These are phyloP conservation scores for Echinarachnius parma DNA, from an alignment of 53 echinoderm and acorn worm genomes.

Conservation along the genomic window DNA sequence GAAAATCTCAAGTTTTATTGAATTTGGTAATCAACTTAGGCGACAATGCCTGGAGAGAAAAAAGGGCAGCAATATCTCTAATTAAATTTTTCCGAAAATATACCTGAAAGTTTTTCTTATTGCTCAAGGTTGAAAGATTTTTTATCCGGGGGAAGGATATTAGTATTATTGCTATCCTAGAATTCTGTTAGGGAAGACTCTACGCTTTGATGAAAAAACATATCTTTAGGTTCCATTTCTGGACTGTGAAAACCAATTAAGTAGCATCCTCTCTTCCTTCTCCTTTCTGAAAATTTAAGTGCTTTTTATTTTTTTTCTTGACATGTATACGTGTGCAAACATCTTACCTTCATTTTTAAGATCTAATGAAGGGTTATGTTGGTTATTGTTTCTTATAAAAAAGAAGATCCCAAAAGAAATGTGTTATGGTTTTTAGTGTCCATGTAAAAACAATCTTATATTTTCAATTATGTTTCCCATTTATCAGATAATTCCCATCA, in stretches of 20 bases:
- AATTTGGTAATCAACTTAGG: conserved; percentile 47
- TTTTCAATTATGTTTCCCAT: no score
- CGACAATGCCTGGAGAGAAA: conserved; percentile 40
- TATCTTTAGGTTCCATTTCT: conserved; percentile 31
- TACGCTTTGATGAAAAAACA: conserved; percentile 11
- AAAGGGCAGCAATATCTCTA: conserved; percentile 32
- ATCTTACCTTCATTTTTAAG: no score
- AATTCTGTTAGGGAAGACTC: conserved; percentile 30
- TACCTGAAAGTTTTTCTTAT: conserved; percentile 19
- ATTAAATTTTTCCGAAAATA: conserved; percentile 43
- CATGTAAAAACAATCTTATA: no score
- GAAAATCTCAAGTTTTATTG: conserved; percentile 38
- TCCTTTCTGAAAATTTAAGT: no score
- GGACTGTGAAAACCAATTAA: conserved; percentile 24
- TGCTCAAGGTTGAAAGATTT: conserved; percentile 31
- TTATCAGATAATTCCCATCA: background rate
- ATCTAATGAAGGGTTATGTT: no score
- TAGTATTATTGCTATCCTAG: conserved; percentile 41
- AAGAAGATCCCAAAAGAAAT: no score
- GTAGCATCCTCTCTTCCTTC: background rate
- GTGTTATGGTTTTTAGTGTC: no score
- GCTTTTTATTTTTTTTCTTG: no score
- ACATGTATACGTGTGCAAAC: no score
- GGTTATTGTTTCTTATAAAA: no score
- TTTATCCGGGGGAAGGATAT: conserved; percentile 10